A percentile compares a stretch with the other conserved stretches of the same genome.
Evolutionary conservation across 2,797 vertebrate genomes (phyloP).

Genomic region (Manis javanica): DNA sequence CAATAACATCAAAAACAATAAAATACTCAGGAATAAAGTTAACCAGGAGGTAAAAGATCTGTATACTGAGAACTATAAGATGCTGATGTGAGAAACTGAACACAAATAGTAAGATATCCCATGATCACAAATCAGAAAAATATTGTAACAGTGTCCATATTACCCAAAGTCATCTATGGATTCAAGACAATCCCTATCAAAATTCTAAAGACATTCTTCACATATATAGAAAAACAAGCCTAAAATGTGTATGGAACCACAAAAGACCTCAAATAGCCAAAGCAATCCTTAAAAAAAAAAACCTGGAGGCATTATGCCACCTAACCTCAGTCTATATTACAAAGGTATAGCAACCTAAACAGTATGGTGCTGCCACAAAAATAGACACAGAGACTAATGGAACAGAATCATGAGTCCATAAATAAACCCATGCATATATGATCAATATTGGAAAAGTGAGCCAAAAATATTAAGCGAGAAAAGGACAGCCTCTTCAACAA

Average conservation of each 20-base stretch:
- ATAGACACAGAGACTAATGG: not conserved
- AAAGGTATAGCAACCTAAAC: not conserved
- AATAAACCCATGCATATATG: not conserved
- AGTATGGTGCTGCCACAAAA: not conserved
- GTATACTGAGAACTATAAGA: too few species aligned
- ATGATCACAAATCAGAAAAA: not conserved
- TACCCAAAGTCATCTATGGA: not conserved
- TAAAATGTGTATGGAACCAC: not conserved
- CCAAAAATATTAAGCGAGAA: not conserved
- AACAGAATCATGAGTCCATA: not conserved
- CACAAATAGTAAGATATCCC: not conserved
- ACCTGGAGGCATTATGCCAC: not conserved
- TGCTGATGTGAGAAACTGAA: not conserved
- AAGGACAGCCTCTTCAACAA: not conserved
- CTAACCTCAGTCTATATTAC: not conserved
- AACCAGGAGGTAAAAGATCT: too few species aligned
- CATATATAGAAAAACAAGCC: not conserved
- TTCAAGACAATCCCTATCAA: not conserved
- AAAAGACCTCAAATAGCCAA: not conserved
- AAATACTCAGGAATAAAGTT: too few species aligned
- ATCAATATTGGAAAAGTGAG: not conserved
- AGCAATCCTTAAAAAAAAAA: not conserved
- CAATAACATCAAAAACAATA: not conserved
- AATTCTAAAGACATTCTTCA: not conserved
- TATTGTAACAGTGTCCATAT: not conserved